Evolutionary conservation across 2,888 invertebrate species (phyloP).

Genomic region (Ophion ventricosus): DNA sequence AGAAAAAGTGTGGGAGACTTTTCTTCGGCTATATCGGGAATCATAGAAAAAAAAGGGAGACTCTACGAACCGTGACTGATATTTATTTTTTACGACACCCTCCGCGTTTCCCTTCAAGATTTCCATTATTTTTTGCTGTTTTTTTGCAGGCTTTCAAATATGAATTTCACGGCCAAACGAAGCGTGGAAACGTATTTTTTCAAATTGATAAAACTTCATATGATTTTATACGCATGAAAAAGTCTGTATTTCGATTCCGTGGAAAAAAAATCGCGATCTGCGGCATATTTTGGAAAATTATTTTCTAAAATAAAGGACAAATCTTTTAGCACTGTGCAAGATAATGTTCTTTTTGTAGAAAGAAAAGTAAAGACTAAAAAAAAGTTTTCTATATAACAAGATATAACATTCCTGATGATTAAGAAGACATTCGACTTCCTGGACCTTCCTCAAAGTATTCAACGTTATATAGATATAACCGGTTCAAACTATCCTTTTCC

Average conservation of each 20-base stretch:
- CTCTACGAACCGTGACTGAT: slow-evolving; percentile 69
- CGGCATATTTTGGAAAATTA: too few relatives aligned
- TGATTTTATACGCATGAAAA: slow-evolving; percentile 4
- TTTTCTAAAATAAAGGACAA: too few relatives aligned
- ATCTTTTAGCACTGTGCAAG: too few relatives aligned
- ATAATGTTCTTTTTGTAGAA: too few relatives aligned
- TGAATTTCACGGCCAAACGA: slow-evolving; percentile 45
- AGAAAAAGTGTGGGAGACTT: slow-evolving; percentile 24
- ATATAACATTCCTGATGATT: too few relatives aligned
- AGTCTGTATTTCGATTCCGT: too few relatives aligned
- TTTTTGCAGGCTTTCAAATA: slow-evolving; percentile 5
- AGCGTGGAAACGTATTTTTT: slow-evolving; percentile 52
- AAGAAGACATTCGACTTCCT: too few relatives aligned
- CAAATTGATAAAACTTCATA: slow-evolving; percentile 22
- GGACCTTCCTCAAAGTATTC: too few relatives aligned
- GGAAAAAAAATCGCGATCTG: slow-evolving; percentile 4
- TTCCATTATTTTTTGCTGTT: slow-evolving; percentile 43
- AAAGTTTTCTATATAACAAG: too few relatives aligned
- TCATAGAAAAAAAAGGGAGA: slow-evolving; percentile 56
- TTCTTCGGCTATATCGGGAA: slow-evolving; percentile 20
- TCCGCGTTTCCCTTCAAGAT: slow-evolving; percentile 39
- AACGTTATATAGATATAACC: too few relatives aligned
- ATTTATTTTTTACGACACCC: slow-evolving; percentile 49
- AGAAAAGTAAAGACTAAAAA: too few relatives aligned
- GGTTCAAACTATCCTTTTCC: neutral